phyloP scores from a whole-genome alignment of 2,113 vertebrate genomes.

The Entelurus aequoreus region DNA sequence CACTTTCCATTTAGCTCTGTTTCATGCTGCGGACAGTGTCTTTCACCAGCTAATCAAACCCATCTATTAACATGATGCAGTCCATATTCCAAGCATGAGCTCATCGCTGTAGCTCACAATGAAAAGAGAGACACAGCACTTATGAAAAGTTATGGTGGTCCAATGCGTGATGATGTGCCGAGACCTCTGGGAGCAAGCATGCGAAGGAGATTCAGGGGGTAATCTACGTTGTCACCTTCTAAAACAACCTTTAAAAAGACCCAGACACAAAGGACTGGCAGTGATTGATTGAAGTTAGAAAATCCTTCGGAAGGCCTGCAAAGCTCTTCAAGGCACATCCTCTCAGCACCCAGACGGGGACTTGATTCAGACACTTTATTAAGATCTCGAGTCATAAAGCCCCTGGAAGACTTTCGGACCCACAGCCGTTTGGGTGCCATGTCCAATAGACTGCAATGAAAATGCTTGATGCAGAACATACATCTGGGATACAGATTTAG shows the following conservation, averaged over 20 bases:
- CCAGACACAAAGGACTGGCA: conserved; percentile 34
- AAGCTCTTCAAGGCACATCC: conserved; percentile 55
- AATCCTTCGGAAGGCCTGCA: conserved; percentile 62
- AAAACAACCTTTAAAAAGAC: conserved; percentile 40
- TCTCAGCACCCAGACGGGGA: conserved; percentile 37
- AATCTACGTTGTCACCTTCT: conserved; percentile 59
- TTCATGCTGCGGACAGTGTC: conserved; percentile 8
- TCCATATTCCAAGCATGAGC: conserved; percentile 24
- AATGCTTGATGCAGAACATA: conserved; percentile 40
- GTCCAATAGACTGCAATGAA: conserved; percentile 45
- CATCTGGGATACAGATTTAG: conserved; percentile 57
- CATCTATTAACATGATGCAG: conserved; percentile 18
- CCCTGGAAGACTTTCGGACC: conserved; percentile 54
- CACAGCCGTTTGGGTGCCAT: conserved; percentile 33
- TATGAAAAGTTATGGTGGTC: conserved; percentile 42
- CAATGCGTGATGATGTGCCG: conserved; percentile 37
- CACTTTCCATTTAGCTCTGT: neutral
- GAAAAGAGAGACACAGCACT: neutral
- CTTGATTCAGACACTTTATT: conserved; percentile 64
- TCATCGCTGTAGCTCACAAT: conserved; percentile 17
- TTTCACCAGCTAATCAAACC: conserved; percentile 14
- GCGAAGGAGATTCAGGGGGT: conserved; percentile 31
- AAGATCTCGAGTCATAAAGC: conserved; percentile 64
- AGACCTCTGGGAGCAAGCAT: conserved; percentile 20
- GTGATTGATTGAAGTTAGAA: conserved; percentile 55